Evolutionary conservation across 2,797 vertebrate species (phyloP), one percentile per base, ranked within the genome.

Genomic region (Sphaeramia orbicularis): DNA sequence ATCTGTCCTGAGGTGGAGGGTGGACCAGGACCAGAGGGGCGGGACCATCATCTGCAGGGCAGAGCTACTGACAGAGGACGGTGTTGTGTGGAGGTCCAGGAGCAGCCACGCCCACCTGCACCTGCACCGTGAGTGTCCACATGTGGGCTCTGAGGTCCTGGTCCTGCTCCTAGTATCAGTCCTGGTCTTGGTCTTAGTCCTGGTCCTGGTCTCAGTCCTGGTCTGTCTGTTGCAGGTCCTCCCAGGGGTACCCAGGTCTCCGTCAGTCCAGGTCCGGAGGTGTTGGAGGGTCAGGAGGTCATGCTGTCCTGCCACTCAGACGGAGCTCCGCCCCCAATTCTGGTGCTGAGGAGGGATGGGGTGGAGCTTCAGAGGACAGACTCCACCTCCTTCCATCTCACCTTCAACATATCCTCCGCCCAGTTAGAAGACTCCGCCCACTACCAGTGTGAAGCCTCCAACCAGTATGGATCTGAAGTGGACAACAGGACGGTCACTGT

Each of bases 271-370:
- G 27, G 27, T 47, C 68, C 70, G 32, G 74, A 80, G 12, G 77
- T 95, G 18, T 89, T 88, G 53, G 96, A 96, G 82, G 95, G 96
- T 38, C 92, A 93, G 47, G 78, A 76, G 12, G 81, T 96, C 69
- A 94, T 21, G 0, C 59, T 97, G 55, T 91, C 73, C n/a, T 98
- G 96, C 32, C 68, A 19, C 45, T 94, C 95, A 7, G 75, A 93
- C 9, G 95, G 94, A 38, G 84, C 87, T 52, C 95, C 96, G 0
- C 54, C 80, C 49, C 89, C 93, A 9, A 73, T 24, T 2, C 74
- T 96, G 63, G 74, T 86, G 40, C 94, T 97, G 88, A 93, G 75
- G 35, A 95, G 80, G 65, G 78, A 73, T 2, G 83, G 85, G 47
- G 83, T 2, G 50, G 80, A 85, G 41, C 78, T 91, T 13, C 78